phyloP scores from a whole-genome alignment of 2,888 invertebrate species.

The Hermaeophaga mercurialis region DNA sequence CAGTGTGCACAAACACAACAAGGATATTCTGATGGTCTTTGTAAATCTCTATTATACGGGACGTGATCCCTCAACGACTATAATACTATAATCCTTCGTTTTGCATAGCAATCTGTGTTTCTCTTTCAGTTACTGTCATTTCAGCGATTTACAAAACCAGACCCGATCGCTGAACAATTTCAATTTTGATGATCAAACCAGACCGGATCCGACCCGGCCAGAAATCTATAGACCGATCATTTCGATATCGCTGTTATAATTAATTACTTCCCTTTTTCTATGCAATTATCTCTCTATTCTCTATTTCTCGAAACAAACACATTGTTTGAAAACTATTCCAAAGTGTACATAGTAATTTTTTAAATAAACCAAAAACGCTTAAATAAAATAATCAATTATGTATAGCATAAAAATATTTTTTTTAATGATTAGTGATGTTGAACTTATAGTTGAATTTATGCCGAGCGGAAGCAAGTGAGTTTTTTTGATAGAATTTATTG shows the following conservation, averaged over 20 bases:
- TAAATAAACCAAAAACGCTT: too few species aligned
- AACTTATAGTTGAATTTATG: too few species aligned
- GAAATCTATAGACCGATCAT: not conserved
- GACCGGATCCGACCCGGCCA: constrained; percentile 2
- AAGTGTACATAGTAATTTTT: too few species aligned
- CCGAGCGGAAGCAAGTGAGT: too few species aligned
- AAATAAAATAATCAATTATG: too few species aligned
- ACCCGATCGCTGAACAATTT: constrained; percentile 51
- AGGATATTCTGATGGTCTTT: constrained; percentile 38
- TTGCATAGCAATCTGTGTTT: constrained; percentile 49
- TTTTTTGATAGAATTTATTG: too few species aligned
- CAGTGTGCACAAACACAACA: constrained; percentile 48
- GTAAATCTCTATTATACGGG: constrained; percentile 44
- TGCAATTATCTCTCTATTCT: too few species aligned
- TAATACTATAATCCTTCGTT: constrained; percentile 43
- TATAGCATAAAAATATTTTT: too few species aligned
- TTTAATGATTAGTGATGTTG: too few species aligned
- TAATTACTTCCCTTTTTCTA: too few species aligned
- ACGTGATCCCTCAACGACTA: constrained; percentile 43
- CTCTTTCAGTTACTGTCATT: constrained; percentile 52
- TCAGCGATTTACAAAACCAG: constrained; percentile 44
- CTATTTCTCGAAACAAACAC: too few species aligned
- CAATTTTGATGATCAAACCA: constrained; percentile 43
- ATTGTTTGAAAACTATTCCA: too few species aligned
- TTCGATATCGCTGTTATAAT: constrained; percentile 8